A percentile compares a stretch with the other conserved stretches of the same genome.
Conservation (phyloP, 2,797 vertebrate genomes). For the Morelia viridis region DNA sequence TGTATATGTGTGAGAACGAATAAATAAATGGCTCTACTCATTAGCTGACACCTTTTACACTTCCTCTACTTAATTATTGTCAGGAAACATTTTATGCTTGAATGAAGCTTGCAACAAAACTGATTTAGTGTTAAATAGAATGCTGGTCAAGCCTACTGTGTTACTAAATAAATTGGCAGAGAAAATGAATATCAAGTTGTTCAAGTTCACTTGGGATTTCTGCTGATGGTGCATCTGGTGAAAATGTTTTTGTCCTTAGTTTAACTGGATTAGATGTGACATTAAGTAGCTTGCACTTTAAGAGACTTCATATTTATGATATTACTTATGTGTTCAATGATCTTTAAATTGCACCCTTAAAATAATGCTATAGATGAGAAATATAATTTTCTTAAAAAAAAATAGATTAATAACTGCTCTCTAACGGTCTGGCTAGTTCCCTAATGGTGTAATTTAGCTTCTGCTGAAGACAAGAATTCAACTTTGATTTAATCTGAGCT, state of each 20-base stretch:
- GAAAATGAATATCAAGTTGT: not conserved
- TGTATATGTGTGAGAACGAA: not conserved
- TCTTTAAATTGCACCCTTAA: not conserved
- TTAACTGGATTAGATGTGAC: slow-evolving; percentile 23
- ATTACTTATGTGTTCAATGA: not conserved
- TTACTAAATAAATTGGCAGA: slow-evolving; percentile 7
- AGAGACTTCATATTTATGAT: slow-evolving; percentile 29
- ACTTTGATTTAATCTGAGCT: not conserved
- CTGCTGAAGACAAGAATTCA: slow-evolving; percentile 17
- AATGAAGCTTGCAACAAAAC: slow-evolving; percentile 28
- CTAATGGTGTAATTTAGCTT: not conserved
- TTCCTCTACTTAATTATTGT: slow-evolving; percentile 42
- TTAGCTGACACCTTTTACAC: slow-evolving; percentile 35
- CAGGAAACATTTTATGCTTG: slow-evolving; percentile 7
- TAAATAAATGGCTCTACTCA: slow-evolving; percentile 36
- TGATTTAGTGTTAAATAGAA: slow-evolving; percentile 41
- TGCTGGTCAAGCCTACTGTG: not conserved
- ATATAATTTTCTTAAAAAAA: not conserved
- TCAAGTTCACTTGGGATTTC: slow-evolving; percentile 37
- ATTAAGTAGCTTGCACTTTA: slow-evolving; percentile 27
- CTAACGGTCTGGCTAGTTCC: not conserved
- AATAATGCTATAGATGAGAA: not conserved
- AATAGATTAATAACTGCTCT: not conserved
- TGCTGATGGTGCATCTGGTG: not conserved
- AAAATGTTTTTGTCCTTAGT: slow-evolving; percentile 23